Conservation (phyloP, 2,888 invertebrate species). For the Brachypalpus laphriformis region DNA sequence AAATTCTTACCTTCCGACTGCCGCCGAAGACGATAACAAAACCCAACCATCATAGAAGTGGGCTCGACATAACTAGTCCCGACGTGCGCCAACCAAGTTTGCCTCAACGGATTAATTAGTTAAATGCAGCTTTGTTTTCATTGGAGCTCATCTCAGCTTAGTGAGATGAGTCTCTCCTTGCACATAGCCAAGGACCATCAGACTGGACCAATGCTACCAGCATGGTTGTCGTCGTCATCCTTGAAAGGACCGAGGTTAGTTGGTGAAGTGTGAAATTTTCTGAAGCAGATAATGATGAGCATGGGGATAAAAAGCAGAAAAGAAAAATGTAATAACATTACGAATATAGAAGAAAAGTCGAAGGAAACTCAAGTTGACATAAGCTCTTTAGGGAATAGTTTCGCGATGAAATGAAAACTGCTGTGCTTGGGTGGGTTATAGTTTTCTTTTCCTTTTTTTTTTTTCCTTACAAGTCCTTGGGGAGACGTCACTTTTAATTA, state of each 20-base stretch:
- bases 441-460: not conserved
- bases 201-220: not conserved
- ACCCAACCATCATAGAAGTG: not conserved
- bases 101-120: conserved; percentile 61
- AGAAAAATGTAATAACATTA: conserved; percentile 40
- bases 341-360: conserved; percentile 17
- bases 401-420: conserved; percentile 21
- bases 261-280: conserved; percentile 38
- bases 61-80: conserved; percentile 16
- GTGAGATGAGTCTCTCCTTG: conserved; percentile 1
- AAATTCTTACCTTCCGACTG: not conserved
- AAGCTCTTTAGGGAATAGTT: conserved; percentile 39
- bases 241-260: not conserved
- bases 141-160: conserved; percentile 39
- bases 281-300: not conserved
- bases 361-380: conserved; percentile 44
- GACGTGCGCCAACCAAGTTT: conserved; percentile 24
- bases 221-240: not conserved
- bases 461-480: not conserved
- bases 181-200: conserved; percentile 21
- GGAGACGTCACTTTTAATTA: not conserved
- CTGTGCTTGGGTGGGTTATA: conserved; percentile 5
- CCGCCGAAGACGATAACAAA: not conserved
- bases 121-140: conserved; percentile 51
- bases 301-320: not conserved